A percentile compares a stretch with the other conserved stretches of the same genome.
These are phyloP conservation scores for Scaptomyza montana DNA, from an alignment of 1,140 invertebrate species.

Conservation along the genomic window DNA sequence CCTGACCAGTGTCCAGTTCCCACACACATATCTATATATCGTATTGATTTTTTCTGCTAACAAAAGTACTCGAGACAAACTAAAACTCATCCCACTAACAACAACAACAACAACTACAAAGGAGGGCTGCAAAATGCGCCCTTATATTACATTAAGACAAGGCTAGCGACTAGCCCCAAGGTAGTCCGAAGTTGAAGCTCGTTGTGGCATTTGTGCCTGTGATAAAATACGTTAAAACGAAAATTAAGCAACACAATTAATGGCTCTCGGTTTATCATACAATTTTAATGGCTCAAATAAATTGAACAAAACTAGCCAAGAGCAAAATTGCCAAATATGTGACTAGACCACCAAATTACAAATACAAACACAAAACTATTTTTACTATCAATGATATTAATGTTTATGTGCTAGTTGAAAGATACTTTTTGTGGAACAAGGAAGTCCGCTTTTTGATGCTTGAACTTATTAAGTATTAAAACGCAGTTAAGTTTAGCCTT, in stretches of 20 bases:
- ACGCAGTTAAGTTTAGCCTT: no score
- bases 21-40: constrained; percentile 14
- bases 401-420: no score
- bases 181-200: constrained; percentile 15
- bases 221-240: constrained; percentile 79
- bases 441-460: background rate
- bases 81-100: constrained; percentile 37
- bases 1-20: constrained; percentile 23
- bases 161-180: constrained; percentile 10
- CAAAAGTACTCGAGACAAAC: constrained; percentile 67
- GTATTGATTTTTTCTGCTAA: constrained; percentile 70
- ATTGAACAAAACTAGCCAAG: constrained; percentile 63
- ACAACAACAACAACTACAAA: constrained; percentile 17
- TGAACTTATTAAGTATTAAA: background rate
- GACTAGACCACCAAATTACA: constrained; percentile 16
- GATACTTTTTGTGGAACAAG: background rate
- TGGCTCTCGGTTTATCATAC: constrained; percentile 74
- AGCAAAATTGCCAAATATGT: constrained; percentile 34
- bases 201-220: constrained; percentile 51
- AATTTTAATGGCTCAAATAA: constrained; percentile 80
- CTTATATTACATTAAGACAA: background rate
- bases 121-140: constrained; percentile 11
- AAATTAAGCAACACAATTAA: constrained; percentile 82
- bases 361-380: background rate
- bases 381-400: background rate